Base-by-base conservation (phyloP, 2,888 invertebrate species). In the Invenusta paracnida region DNA sequence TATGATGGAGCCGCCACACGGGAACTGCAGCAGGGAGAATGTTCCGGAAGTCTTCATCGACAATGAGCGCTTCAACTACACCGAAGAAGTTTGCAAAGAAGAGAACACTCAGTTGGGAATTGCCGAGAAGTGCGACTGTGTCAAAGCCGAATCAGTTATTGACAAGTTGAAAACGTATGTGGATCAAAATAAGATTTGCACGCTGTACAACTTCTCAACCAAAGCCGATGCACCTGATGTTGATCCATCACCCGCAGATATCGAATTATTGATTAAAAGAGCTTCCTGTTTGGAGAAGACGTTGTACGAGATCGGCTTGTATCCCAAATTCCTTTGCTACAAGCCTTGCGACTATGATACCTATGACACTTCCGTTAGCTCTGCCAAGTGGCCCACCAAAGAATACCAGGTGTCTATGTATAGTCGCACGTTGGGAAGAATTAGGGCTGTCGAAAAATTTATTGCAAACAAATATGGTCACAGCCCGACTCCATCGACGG, bases 1-100 rank as follows among this genome's bases (percentile, higher is more conserved):
- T 27, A 85, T 85, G 86, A 29, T 86, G 30, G 85, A 85, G 31
- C 86, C 86, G 13, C 86, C 86, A 0, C 86, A 85, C 29, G 86
- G 86, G 17, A 85, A 86, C 85, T 85, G 86, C 29, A 83, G 83
- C 29, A 31, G 48, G 29, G 83, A 85, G 25, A 27, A 2, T 27
- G 48, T 11, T 27, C 67, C 27, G 79, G 27, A 28, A 81, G 2
- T 85, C 17, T 23, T 2, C 25, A 2, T 73, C 29, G 67, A 73
- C 29, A 85, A 85, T 85, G 23, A 23, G 2, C 23, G 11, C 11
- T 85, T 83, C 28, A 27, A n/a, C 23, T 83, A 83, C 66, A 67
- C 85, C 0, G 27, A 85, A 85, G 11, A 27, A 11, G 48, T 81
- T 27, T 85, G 85, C 25, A 2, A 27, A 85, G 27, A 73, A 82